Conservation (phyloP, 2,113 vertebrate species). For the Clarias gariepinus region DNA sequence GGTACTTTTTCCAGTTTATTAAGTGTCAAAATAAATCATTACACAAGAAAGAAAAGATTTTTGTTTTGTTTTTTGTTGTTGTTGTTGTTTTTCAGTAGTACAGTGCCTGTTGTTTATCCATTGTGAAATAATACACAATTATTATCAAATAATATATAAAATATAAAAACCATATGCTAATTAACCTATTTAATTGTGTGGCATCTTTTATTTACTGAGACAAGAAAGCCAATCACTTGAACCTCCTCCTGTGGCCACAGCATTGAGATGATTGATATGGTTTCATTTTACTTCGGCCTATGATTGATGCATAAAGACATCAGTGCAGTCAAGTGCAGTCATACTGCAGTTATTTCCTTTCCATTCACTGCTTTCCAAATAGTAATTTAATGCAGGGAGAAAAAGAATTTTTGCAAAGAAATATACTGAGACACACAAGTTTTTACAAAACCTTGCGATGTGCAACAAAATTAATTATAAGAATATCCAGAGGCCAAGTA, state of each 20-base stretch:
- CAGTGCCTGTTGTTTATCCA: background rate
- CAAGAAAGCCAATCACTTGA: background rate
- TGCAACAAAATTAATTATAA: background rate
- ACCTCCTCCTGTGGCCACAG: background rate
- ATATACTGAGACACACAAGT: background rate
- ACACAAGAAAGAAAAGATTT: background rate
- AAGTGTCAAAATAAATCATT: background rate
- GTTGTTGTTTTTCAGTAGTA: background rate
- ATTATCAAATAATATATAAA: background rate
- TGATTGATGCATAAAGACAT: slow-evolving; percentile 3
- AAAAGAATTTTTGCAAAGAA: background rate
- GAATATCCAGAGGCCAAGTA: background rate
- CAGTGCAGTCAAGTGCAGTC: background rate
- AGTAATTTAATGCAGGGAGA: background rate
- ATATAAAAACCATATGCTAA: background rate
- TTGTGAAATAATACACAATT: background rate
- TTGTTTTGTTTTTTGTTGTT: background rate
- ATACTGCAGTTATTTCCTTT: background rate
- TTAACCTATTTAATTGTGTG: background rate
- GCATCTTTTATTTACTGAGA: background rate
- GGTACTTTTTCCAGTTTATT: slow-evolving; percentile 27
- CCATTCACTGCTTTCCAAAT: background rate
- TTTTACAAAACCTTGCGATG: background rate
- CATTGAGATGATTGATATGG: background rate
- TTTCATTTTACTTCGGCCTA: background rate